Evolutionary conservation across 1,140 invertebrate genomes (phyloP), one percentile per base, ranked within the genome.

Genomic region (Solen grandis): DNA sequence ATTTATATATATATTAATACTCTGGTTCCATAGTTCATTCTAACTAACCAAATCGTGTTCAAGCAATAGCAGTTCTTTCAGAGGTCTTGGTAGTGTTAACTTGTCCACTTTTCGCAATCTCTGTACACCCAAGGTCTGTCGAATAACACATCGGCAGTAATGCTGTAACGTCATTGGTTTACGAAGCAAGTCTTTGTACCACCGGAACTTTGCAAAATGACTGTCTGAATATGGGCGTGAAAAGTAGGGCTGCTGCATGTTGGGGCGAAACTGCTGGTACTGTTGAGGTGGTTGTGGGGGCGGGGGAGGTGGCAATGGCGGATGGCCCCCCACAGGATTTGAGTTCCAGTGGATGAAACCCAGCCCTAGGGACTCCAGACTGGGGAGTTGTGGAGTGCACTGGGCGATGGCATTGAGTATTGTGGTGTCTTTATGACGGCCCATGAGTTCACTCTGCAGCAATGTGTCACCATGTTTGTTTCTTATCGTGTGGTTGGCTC

Each of bases 81-180:
- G 82, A 5, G 85, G 76, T 29, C 35, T 79, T 5, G 91, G 90
- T 46, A 92, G 70, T 16, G 88, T 86, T 19, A 92, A 70, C 13
- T 75, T 63, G 31, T 82, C 70, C 70, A 89, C 84, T 52, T 86
- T 77, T 31, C 86, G 59, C 16, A 92, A 79, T 62, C 88, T 76
- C 29, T 82, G 65, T 5, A 74, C 50, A 1, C 86, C 86, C 13
- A 92, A 57, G 13, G 84, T 55, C 4, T 84, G 60, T 16, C 91
- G 80, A 19, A 92, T 88, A 0, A 86, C 60, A 80, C 80, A 90
- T 13, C 91, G 70, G 72, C 90, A 90, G 68, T 86, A 86, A 78
- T 91, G 91, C 72, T 91, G 90, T 0, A 92, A 79, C 19, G 87
- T 84, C n/a, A 89, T 80, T 14, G 89, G 89, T 33, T 84, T 81